Evolutionary conservation across 2,797 vertebrate genomes (phyloP).

Genomic region (Lutjanus argentimaculatus): DNA sequence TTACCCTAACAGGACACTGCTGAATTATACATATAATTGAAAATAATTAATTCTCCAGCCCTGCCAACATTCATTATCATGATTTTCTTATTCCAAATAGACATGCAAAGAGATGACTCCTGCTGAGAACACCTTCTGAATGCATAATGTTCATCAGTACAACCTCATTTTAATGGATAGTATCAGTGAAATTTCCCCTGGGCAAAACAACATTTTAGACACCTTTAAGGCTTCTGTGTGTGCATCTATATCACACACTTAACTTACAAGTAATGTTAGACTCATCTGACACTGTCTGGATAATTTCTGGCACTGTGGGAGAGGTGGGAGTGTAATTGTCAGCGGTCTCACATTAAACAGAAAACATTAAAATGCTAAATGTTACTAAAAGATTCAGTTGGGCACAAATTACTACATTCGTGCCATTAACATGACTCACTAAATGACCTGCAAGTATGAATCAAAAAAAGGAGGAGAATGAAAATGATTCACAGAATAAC

Average conservation of each 20-base stretch:
- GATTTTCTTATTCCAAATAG: conserved; percentile 47
- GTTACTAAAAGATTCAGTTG: conserved; percentile 5
- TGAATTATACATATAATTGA: conserved; percentile 32
- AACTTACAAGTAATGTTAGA: not conserved
- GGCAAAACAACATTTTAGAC: conserved; percentile 19
- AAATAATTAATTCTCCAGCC: conserved; percentile 42
- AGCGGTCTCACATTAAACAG: conserved; percentile 5
- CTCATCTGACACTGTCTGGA: not conserved
- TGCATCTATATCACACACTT: conserved; percentile 20
- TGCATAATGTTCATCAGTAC: conserved; percentile 32
- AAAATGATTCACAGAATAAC: not conserved
- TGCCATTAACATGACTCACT: conserved; percentile 4
- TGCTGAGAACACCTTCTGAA: conserved; percentile 44
- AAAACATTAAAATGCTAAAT: conserved; percentile 30
- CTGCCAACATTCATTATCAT: conserved; percentile 55
- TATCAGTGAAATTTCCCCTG: conserved; percentile 13
- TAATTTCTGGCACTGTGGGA: not conserved
- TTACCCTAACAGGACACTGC: conserved; percentile 29
- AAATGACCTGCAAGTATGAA: conserved; percentile 1
- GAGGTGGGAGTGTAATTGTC: not conserved
- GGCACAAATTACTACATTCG: conserved; percentile 3
- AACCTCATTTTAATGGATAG: conserved; percentile 23
- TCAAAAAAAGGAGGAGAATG: conserved; percentile 1
- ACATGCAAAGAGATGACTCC: conserved; percentile 37
- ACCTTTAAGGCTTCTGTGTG: not conserved